These are phyloP conservation scores for Andrena trimmerana DNA, from an alignment of 2,888 invertebrate genomes.

Conservation along the genomic window DNA sequence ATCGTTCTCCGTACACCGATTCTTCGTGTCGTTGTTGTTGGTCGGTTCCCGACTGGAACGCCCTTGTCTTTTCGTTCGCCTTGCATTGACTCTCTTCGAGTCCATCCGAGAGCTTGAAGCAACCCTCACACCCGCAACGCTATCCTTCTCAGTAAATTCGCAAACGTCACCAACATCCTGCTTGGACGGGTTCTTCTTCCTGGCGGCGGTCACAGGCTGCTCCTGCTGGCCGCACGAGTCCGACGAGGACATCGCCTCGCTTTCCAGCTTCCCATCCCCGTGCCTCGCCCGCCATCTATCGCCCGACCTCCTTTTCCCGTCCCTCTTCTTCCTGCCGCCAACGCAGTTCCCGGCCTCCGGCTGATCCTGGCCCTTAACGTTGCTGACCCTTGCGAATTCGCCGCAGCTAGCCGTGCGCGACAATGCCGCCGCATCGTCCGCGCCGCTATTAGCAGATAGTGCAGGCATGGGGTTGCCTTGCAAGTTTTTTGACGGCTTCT, in stretches of 20 bases:
- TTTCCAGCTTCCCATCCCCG: slow-evolving; percentile 38
- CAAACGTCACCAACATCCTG: slow-evolving; percentile 73
- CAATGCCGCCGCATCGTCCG: slow-evolving; percentile 71
- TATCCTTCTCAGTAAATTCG: slow-evolving; percentile 82
- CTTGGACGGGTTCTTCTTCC: slow-evolving; percentile 47
- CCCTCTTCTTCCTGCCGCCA: slow-evolving; percentile 66
- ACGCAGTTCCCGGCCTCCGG: slow-evolving; percentile 29
- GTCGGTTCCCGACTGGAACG: slow-evolving; percentile 54
- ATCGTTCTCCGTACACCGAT: slow-evolving; percentile 51
- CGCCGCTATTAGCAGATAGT: slow-evolving; percentile 85
- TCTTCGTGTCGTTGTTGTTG: slow-evolving; percentile 70
- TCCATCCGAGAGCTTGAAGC: slow-evolving; percentile 83
- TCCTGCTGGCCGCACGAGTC: slow-evolving; percentile 54
- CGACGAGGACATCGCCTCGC: slow-evolving; percentile 58
- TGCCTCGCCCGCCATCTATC: slow-evolving; percentile 54
- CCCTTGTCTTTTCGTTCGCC: slow-evolving; percentile 61
- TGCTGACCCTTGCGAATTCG: slow-evolving; percentile 79
- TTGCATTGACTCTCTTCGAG: slow-evolving; percentile 67
- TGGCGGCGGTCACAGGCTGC: slow-evolving; percentile 30
- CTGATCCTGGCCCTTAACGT: slow-evolving; percentile 50
- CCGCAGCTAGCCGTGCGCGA: slow-evolving; percentile 77
- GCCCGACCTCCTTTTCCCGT: slow-evolving; percentile 59
- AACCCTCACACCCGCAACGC: slow-evolving; percentile 84
- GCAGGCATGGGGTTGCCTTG: slow-evolving; percentile 87
- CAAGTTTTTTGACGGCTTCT: slow-evolving; percentile 86